phyloP scores from a whole-genome alignment of 2,888 invertebrate genomes.

The Craniophora ligustri region DNA sequence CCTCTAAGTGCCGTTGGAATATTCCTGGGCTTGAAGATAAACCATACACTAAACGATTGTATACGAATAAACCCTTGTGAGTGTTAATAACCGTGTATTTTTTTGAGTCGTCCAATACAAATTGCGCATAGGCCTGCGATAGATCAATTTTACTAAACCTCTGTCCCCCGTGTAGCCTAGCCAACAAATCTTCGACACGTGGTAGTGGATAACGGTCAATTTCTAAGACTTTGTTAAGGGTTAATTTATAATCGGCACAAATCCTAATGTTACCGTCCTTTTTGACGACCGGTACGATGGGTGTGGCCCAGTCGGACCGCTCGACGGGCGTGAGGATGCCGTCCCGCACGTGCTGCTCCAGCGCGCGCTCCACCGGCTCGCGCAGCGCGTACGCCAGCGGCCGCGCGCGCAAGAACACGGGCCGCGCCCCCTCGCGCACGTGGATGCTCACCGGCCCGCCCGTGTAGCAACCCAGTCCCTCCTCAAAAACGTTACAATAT shows the following conservation, averaged over 20 bases:
- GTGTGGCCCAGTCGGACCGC: constrained; percentile 52
- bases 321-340: constrained; percentile 48
- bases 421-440: constrained; percentile 19
- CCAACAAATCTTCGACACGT: not conserved
- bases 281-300: constrained; percentile 21
- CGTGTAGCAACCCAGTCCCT: not conserved
- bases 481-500: not conserved
- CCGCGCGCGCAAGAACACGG: too few species aligned
- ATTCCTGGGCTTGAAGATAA: not conserved
- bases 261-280: not conserved
- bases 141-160: not conserved
- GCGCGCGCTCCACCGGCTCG: constrained; percentile 41
- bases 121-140: not conserved
- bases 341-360: constrained; percentile 31
- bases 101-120: not conserved
- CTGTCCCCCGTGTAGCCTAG: not conserved
- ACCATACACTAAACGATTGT: not conserved
- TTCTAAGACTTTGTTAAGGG: not conserved
- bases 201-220: not conserved
- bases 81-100: not conserved
- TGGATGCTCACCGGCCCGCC: constrained; percentile 42
- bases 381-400: constrained; percentile 40
- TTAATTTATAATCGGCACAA: not conserved
- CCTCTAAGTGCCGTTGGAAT: not conserved
- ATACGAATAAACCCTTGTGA: not conserved